These are phyloP conservation scores for Ceratotherium simum DNA, from an alignment of 2,113 vertebrate genomes.

Conservation along the genomic window DNA sequence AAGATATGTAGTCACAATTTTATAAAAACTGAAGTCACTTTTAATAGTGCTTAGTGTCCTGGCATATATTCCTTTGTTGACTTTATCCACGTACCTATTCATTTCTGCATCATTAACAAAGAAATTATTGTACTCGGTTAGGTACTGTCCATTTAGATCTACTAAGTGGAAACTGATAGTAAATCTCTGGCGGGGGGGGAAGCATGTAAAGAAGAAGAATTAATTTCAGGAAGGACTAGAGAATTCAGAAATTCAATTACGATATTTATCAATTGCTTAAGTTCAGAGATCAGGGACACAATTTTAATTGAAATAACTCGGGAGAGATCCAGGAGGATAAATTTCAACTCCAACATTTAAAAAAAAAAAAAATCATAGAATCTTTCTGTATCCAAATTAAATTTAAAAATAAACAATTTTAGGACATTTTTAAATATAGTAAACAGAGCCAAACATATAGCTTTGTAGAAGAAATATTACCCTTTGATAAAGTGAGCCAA, in stretches of 20 bases:
- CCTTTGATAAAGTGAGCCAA: background rate
- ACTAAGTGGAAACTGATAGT: background rate
- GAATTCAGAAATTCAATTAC: background rate
- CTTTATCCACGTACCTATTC: background rate
- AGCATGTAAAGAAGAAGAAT: background rate
- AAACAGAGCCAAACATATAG: background rate
- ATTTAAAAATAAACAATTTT: background rate
- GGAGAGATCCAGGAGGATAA: background rate
- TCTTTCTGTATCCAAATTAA: slow-evolving; percentile 4
- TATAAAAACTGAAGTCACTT: slow-evolving; percentile 24
- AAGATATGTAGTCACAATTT: background rate
- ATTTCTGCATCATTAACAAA: slow-evolving; percentile 24
- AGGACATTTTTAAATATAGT: background rate
- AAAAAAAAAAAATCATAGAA: background rate
- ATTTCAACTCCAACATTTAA: slow-evolving; percentile 8
- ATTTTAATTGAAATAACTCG: slow-evolving; percentile 14
- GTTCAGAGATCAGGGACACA: background rate
- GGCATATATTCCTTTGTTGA: background rate
- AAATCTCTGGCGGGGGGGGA: background rate
- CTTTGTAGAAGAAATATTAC: background rate
- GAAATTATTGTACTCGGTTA: background rate
- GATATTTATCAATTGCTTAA: background rate
- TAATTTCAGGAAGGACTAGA: background rate
- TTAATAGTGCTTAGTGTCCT: background rate
- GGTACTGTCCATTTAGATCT: background rate